phyloP scores from a whole-genome alignment of 2,888 invertebrate species.

The Melipona beecheii region DNA sequence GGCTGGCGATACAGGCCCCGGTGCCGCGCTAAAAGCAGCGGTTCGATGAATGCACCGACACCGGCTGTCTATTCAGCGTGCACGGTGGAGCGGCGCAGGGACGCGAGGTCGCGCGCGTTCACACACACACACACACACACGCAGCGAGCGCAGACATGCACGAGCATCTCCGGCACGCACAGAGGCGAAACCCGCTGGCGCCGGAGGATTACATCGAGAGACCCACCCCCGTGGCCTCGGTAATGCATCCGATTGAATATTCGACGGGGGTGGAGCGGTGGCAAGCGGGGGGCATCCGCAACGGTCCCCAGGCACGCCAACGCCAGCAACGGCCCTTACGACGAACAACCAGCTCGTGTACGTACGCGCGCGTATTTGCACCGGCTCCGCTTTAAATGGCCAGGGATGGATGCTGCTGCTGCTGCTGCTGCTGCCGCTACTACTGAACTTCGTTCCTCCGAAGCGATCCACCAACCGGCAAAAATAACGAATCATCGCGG shows the following conservation, averaged over 20 bases:
- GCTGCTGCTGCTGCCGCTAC: not conserved
- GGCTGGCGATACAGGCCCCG: constrained; percentile 22
- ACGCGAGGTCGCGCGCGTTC: not conserved
- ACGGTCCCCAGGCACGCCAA: constrained; percentile 70
- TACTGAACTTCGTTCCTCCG: too few relatives aligned
- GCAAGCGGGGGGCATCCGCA: constrained; percentile 62
- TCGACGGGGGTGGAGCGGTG: constrained; percentile 65
- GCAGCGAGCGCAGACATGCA: not conserved
- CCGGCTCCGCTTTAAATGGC: constrained; percentile 72
- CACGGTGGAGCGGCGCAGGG: not conserved
- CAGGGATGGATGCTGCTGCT: constrained; percentile 48
- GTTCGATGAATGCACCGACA: constrained; percentile 54
- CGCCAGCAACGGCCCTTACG: constrained; percentile 52
- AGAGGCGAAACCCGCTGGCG: constrained; percentile 61
- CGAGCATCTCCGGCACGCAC: constrained; percentile 64
- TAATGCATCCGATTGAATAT: constrained; percentile 81
- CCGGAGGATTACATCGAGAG: constrained; percentile 67
- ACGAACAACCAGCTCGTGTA: constrained; percentile 56
- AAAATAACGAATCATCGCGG: constrained; percentile 65
- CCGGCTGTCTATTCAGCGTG: constrained; percentile 46
- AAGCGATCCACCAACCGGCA: constrained; percentile 14
- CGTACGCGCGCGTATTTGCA: constrained; percentile 50
- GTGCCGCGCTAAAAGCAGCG: constrained; percentile 54
- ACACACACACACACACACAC: not conserved
- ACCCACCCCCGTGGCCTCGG: constrained; percentile 60